phyloP scores from a whole-genome alignment of 1,140 invertebrate genomes.

The Saccostrea cuccullata region DNA sequence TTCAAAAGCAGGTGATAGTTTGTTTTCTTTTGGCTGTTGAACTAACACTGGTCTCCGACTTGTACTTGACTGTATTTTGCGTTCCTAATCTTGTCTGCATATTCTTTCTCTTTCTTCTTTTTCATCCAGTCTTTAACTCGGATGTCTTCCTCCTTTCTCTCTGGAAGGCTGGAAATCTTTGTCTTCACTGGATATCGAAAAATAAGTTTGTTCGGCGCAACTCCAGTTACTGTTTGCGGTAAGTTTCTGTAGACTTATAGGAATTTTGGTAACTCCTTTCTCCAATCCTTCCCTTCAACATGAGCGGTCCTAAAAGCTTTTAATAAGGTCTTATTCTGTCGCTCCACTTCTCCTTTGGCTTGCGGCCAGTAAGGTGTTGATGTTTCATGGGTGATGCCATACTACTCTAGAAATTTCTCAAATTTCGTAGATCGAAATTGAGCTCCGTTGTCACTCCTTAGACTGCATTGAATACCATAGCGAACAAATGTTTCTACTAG shows the following conservation, averaged over 20 bases:
- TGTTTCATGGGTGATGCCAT: slow-evolving; percentile 55
- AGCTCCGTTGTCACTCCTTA: slow-evolving; percentile 79
- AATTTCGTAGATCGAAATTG: slow-evolving; percentile 78
- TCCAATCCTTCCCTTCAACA: too few relatives aligned
- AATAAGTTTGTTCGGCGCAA: too few relatives aligned
- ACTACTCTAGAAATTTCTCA: slow-evolving; percentile 41
- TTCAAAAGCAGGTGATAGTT: slow-evolving; percentile 17
- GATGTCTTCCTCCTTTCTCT: neutral
- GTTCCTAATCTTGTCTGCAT: too few relatives aligned
- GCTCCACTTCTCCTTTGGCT: slow-evolving; percentile 56
- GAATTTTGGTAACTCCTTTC: too few relatives aligned
- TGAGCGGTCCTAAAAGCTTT: neutral
- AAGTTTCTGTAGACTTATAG: too few relatives aligned
- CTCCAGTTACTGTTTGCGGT: too few relatives aligned
- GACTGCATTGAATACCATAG: slow-evolving; percentile 50
- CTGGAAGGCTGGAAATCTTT: neutral
- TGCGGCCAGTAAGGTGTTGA: slow-evolving; percentile 55
- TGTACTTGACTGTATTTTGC: too few relatives aligned
- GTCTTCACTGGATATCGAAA: too few relatives aligned
- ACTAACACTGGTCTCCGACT: too few relatives aligned
- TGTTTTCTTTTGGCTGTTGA: neutral
- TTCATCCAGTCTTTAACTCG: neutral
- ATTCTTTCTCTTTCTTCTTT: neutral
- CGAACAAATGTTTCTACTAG: slow-evolving; percentile 35
- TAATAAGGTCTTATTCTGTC: slow-evolving; percentile 2